Conservation (phyloP, 2,888 invertebrate species). For the Drosophila colorata region DNA sequence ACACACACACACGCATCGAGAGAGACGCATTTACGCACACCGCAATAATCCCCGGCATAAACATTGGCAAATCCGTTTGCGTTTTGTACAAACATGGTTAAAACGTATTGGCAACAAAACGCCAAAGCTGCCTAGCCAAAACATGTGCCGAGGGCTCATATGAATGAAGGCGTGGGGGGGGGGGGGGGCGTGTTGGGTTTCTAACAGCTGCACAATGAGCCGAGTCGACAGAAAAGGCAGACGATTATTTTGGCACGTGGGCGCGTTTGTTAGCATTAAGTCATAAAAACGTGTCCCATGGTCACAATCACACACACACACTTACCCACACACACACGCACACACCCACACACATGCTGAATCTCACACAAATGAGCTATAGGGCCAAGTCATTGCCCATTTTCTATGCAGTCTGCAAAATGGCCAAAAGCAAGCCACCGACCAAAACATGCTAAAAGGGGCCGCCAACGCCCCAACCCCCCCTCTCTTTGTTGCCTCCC, state of each 20-base stretch:
- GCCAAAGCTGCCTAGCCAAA: slow-evolving; percentile 52
- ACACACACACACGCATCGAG: slow-evolving; percentile 23
- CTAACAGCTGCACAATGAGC: slow-evolving; percentile 73
- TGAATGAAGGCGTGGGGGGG: slow-evolving; percentile 1
- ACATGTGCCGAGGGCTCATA: neutral
- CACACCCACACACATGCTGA: slow-evolving; percentile 9
- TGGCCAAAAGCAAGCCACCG: slow-evolving; percentile 45
- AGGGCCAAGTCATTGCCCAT: slow-evolving; percentile 50
- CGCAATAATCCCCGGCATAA: slow-evolving; percentile 78
- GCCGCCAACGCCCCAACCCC: slow-evolving; percentile 5
- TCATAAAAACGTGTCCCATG: slow-evolving; percentile 80
- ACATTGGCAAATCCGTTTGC: slow-evolving; percentile 81
- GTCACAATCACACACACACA: slow-evolving; percentile 38
- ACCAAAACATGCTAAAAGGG: slow-evolving; percentile 42
- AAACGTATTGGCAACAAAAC: slow-evolving; percentile 80
- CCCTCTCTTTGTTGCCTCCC: neutral
- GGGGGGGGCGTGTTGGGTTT: neutral
- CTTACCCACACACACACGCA: slow-evolving; percentile 8
- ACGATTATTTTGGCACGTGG: slow-evolving; percentile 82
- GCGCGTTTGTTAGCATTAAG: slow-evolving; percentile 81
- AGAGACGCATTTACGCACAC: slow-evolving; percentile 75
- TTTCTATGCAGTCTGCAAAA: slow-evolving; percentile 64
- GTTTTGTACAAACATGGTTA: slow-evolving; percentile 80
- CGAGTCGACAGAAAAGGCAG: slow-evolving; percentile 77
- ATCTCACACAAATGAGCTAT: slow-evolving; percentile 38